Base-by-base conservation (phyloP, 2,113 vertebrate genomes). In the Scatophagus argus region DNA sequence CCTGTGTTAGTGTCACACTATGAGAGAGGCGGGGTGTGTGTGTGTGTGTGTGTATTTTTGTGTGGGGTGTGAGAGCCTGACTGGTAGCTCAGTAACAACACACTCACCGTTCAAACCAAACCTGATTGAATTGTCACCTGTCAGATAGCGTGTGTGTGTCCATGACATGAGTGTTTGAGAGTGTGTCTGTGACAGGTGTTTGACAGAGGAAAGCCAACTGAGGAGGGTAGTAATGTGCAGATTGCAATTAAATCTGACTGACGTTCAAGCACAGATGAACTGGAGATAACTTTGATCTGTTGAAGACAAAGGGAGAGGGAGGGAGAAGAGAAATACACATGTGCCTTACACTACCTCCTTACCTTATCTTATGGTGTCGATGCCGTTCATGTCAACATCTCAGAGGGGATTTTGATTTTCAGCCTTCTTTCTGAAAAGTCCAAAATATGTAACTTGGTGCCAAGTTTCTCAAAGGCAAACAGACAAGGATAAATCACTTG, bases 111-210 rank as follows among this genome's bases (percentile, higher is more conserved):
- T 68, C 14, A 80, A 74, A 79, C 46, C 51, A 79, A 68, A 78
- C 59, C 67, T 64, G 70, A 80, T 41, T 74, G 39, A 88, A 82
- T 52, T 69, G 79, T 79, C 77, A 87, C 58, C 38, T 86, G 65
- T 78, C 83, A 77, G 52, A 72, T 16, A n/a, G 27, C 0, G 14
- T 63, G 72, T 63, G 72, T 60, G 52, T 72, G 49, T 82, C 32
- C 6, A 8, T 38, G 19, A 70, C 44, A 56, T 19, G 8, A 29
- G 52, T 6, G 32, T 70, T 16, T 77, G 31, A 27, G 34, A 1
- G 52, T 12, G 63, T 29, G 47, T 76, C 60, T n/a, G 1, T 76
- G 58, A 59, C 38, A 54, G 69, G 55, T 46, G 25, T 21, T 2
- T 64, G 55, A 71, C 58, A 71, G 55, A 43, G 43, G 44, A 61